phyloP scores from a whole-genome alignment of 1,140 invertebrate genomes.

The Phymorhynchus buccinoides region DNA sequence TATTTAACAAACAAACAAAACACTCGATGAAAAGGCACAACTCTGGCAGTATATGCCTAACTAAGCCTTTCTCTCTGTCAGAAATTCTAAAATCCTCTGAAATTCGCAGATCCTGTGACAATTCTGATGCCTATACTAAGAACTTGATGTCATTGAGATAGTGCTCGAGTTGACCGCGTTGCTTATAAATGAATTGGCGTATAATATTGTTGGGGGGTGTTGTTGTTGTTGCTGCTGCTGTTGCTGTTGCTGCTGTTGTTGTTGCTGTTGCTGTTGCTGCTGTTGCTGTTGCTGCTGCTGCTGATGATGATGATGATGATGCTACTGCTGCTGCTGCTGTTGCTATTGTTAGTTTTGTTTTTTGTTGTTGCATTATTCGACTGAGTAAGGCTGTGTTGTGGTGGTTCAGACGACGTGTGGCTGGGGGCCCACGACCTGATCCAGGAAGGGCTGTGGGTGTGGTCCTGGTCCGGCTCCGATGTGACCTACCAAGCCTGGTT shows the following conservation, averaged over 20 bases:
- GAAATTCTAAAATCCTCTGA: no score
- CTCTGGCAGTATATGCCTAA: no score
- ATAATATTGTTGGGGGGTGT: background rate
- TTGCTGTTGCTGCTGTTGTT: background rate
- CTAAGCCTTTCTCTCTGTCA: no score
- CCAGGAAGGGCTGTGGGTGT: conserved; percentile 4
- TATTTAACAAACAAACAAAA: no score
- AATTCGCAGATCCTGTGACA: no score
- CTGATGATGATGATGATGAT: background rate
- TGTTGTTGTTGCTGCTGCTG: background rate
- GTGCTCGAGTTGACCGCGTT: background rate
- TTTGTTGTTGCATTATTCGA: no score
- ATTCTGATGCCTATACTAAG: background rate
- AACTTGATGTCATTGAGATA: background rate
- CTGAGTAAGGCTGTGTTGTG: no score
- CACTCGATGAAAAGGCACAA: no score
- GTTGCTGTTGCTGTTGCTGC: background rate
- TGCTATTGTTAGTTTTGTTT: no score
- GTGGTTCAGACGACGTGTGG: background rate
- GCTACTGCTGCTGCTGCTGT: background rate
- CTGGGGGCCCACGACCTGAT: conserved; percentile 2
- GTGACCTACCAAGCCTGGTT: background rate
- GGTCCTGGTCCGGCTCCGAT: background rate
- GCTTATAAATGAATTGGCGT: background rate
- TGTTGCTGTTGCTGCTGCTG: background rate